These are phyloP conservation scores for Schrankia costaestrigalis DNA, from an alignment of 2,888 invertebrate genomes.

Conservation along the genomic window DNA sequence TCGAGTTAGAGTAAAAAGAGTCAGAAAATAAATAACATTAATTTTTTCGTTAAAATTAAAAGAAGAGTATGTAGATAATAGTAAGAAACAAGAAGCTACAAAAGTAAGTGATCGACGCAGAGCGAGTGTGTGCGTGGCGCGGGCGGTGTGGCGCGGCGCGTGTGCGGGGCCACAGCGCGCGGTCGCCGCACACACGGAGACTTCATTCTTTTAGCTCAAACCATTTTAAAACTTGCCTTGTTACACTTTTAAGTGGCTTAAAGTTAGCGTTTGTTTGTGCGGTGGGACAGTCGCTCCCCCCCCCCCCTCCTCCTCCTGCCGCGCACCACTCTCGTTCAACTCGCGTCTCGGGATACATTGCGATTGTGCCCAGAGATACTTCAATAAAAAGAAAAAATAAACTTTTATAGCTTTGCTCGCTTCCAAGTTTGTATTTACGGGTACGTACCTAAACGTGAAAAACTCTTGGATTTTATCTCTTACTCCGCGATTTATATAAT, in stretches of 20 bases:
- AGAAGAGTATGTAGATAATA: constrained; percentile 9
- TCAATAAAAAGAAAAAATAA: constrained; percentile 10
- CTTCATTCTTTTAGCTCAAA: constrained; percentile 46
- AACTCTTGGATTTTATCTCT: not conserved
- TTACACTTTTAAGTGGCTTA: constrained; percentile 54
- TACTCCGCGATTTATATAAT: not conserved
- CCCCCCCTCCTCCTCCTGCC: not conserved
- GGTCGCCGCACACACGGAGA: not conserved
- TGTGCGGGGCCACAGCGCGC: not conserved
- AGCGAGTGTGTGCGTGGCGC: too few species aligned
- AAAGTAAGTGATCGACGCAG: constrained; percentile 15
- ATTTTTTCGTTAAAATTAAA: too few species aligned
- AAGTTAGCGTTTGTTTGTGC: too few species aligned
- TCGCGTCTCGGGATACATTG: constrained; percentile 21
- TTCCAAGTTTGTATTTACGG: constrained; percentile 10
- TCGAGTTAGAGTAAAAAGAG: too few species aligned
- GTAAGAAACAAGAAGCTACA: constrained; percentile 7
- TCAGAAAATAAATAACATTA: too few species aligned
- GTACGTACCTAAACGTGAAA: constrained; percentile 1
- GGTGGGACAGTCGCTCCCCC: too few species aligned
- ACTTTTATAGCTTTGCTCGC: constrained; percentile 20
- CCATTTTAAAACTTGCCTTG: constrained; percentile 46
- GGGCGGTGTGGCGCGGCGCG: too few species aligned
- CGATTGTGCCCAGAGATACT: constrained; percentile 15
- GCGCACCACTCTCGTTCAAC: not conserved